A percentile compares a stretch with the other conserved stretches of the same genome.
Evolutionary conservation across 2,888 invertebrate genomes (phyloP).

Genomic region (Dryobota labecula): DNA sequence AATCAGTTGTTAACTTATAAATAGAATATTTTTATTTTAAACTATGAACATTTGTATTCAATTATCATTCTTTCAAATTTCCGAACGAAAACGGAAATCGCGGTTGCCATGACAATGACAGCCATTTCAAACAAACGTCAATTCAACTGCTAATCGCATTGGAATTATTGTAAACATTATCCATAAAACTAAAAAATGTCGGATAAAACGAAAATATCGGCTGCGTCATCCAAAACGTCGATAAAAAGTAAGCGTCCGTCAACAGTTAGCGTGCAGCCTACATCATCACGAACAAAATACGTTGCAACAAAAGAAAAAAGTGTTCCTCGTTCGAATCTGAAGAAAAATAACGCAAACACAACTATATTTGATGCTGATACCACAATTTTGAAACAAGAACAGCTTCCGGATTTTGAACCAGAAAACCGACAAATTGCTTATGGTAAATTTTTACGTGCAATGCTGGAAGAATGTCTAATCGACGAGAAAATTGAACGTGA

Average conservation of each 20-base stretch:
- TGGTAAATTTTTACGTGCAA: constrained; percentile 79
- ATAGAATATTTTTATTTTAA: background rate
- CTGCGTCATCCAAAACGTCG: constrained; percentile 68
- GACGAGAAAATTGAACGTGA: constrained; percentile 85
- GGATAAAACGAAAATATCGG: constrained; percentile 77
- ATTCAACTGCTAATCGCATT: constrained; percentile 24
- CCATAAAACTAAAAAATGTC: constrained; percentile 68
- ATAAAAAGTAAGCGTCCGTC: constrained; percentile 74
- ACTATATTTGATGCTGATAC: constrained; percentile 72
- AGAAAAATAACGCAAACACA: constrained; percentile 72
- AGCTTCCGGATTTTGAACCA: constrained; percentile 76
- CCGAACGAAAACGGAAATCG: constrained; percentile 71
- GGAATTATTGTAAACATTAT: constrained; percentile 5
- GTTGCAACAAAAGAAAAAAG: constrained; percentile 67
- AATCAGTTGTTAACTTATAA: background rate
- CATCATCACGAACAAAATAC: constrained; percentile 70
- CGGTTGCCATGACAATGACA: constrained; percentile 79
- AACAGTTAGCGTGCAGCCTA: constrained; percentile 64
- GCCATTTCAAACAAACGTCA: constrained; percentile 74
- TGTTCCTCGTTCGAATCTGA: constrained; percentile 66
- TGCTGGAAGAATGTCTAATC: constrained; percentile 82
- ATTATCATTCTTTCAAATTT: constrained; percentile 49
- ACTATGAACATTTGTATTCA: background rate
- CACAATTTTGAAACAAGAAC: constrained; percentile 73
- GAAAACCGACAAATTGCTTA: constrained; percentile 80